Conservation (phyloP, 2,888 invertebrate species). For the Crioceris asparagi region DNA sequence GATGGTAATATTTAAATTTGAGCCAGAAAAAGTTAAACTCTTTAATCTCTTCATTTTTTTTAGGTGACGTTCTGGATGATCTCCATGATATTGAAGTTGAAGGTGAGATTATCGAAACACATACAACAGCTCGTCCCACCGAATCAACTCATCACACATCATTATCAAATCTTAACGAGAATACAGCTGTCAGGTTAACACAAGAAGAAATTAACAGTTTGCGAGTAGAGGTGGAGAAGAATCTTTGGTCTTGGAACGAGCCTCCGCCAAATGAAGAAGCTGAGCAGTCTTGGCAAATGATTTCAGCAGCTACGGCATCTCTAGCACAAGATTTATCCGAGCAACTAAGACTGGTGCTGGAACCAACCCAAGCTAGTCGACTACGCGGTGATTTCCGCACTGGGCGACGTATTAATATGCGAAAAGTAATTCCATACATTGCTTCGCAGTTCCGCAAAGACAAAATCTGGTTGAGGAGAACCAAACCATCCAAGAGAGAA, state of each 20-base stretch:
- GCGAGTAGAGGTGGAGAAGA: slow-evolving; percentile 40
- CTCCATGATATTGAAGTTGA: slow-evolving; percentile 52
- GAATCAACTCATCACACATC: slow-evolving; percentile 72
- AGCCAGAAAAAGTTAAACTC: not conserved
- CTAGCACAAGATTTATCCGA: slow-evolving; percentile 84
- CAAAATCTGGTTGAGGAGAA: slow-evolving; percentile 95
- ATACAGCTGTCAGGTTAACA: slow-evolving; percentile 22
- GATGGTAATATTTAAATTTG: slow-evolving; percentile 23
- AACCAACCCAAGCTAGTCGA: slow-evolving; percentile 88
- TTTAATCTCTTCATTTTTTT: slow-evolving; percentile 5
- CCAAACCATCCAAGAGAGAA: slow-evolving; percentile 88
- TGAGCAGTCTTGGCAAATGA: slow-evolving; percentile 48
- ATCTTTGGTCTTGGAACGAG: slow-evolving; percentile 41
- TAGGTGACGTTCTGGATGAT: slow-evolving; percentile 32
- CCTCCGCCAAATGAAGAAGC: slow-evolving; percentile 41
- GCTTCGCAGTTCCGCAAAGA: slow-evolving; percentile 98
- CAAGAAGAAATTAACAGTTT: slow-evolving; percentile 38
- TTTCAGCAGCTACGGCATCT: slow-evolving; percentile 47
- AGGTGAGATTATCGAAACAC: slow-evolving; percentile 61
- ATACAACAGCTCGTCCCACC: slow-evolving; percentile 51
- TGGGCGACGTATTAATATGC: slow-evolving; percentile 96
- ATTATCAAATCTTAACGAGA: slow-evolving; percentile 25
- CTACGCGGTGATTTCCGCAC: slow-evolving; percentile 93
- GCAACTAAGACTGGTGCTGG: slow-evolving; percentile 83
- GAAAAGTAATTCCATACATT: slow-evolving; percentile 95